Evolutionary conservation across 2,113 vertebrate genomes (phyloP).

Genomic region (Collichthys lucidus): DNA sequence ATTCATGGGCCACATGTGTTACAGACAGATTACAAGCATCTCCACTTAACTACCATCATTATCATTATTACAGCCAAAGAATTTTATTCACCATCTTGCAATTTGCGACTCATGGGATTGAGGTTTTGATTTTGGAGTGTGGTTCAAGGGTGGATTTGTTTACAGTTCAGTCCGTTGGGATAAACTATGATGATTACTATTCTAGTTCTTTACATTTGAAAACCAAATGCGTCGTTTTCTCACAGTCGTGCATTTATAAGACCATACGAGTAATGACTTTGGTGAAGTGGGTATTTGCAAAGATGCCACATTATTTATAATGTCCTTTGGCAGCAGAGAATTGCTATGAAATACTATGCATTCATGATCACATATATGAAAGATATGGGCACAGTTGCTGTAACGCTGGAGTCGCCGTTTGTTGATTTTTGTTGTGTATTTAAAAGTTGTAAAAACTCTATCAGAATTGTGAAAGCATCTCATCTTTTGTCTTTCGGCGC

Average conservation of each 20-base stretch:
- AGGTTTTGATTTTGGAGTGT: slow-evolving; percentile 58
- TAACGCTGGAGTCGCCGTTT: slow-evolving; percentile 4
- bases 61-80: slow-evolving; percentile 60
- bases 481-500: background rate
- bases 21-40: slow-evolving; percentile 66
- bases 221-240: slow-evolving; percentile 14
- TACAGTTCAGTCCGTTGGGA: slow-evolving; percentile 29
- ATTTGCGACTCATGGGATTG: slow-evolving; percentile 44
- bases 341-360: slow-evolving; percentile 15
- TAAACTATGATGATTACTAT: slow-evolving; percentile 35
- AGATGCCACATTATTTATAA: slow-evolving; percentile 7
- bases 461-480: background rate
- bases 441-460: slow-evolving; percentile 1
- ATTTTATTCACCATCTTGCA: slow-evolving; percentile 69
- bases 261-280: slow-evolving; percentile 11
- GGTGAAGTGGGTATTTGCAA: slow-evolving; percentile 28
- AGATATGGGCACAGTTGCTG: slow-evolving; percentile 18
- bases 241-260: background rate
- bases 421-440: slow-evolving; percentile 18
- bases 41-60: slow-evolving; percentile 62
- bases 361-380: slow-evolving; percentile 17
- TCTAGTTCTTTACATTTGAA: slow-evolving; percentile 29
- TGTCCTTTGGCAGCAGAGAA: slow-evolving; percentile 22
- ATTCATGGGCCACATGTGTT: slow-evolving; percentile 76
- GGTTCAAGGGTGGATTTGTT: slow-evolving; percentile 57